Evolutionary conservation across 2,797 vertebrate genomes (phyloP).

Genomic region (Austrolebias charrua): DNA sequence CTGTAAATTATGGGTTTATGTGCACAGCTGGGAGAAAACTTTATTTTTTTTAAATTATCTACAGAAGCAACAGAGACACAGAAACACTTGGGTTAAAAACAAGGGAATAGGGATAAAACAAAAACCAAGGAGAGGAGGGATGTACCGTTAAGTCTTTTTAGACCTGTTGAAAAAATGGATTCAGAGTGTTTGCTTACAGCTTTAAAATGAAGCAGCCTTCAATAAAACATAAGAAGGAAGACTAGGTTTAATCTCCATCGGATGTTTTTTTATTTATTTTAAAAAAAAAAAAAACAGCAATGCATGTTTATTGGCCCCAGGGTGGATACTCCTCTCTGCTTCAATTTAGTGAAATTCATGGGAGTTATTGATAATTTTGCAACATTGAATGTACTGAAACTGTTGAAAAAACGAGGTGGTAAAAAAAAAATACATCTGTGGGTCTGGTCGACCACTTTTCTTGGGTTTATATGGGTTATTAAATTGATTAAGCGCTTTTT

Average conservation of each 20-base stretch:
- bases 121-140: not conserved
- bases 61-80: not conserved
- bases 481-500: no score
- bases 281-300: not conserved
- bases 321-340: not conserved
- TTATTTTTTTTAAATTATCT: not conserved
- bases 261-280: not conserved
- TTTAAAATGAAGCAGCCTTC: not conserved
- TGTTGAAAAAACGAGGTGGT: not conserved
- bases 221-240: no score
- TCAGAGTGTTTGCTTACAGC: no score
- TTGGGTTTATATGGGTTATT: no score
- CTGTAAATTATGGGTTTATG: constrained; percentile 44
- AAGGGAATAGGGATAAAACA: not conserved
- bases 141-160: no score
- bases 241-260: not conserved
- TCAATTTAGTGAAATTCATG: not conserved
- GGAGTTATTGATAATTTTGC: not conserved
- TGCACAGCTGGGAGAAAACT: constrained; percentile 33
- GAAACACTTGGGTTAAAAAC: not conserved
- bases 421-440: no score
- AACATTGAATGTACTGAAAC: not conserved
- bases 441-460: no score
- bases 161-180: not conserved
- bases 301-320: not conserved